Evolutionary conservation across 64 coral and sea anemone species (phyloP).

Genomic region (Stichodactyla mertensii): DNA sequence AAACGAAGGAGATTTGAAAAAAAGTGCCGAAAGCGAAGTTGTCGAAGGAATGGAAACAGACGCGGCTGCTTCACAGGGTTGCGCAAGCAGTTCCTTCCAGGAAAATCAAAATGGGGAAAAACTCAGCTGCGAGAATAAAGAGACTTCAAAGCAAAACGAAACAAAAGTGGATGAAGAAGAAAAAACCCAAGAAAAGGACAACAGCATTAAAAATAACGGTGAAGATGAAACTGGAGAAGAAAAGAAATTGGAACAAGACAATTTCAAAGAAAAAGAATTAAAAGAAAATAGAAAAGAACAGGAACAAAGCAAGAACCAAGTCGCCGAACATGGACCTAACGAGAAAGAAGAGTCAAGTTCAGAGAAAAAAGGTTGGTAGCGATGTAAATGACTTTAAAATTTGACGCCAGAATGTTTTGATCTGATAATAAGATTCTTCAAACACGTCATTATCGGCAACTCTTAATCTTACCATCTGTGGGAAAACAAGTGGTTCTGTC

Average conservation of each 20-base stretch:
- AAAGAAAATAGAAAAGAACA: not conserved
- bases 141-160: not conserved
- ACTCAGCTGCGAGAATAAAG: not conserved
- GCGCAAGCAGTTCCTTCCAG: not conserved
- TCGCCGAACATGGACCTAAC: not conserved
- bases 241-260: not conserved
- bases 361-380: not conserved
- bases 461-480: too few relatives aligned
- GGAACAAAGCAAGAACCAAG: not conserved
- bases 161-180: not conserved
- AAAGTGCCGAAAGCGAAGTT: not conserved
- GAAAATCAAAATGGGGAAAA: not conserved
- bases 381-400: too few relatives aligned
- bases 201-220: not conserved
- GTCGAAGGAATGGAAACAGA: not conserved
- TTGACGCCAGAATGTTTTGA: too few relatives aligned
- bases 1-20: not conserved
- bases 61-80: not conserved
- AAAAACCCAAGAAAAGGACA: not conserved
- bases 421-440: too few relatives aligned
- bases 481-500: too few relatives aligned
- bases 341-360: slow-evolving; percentile 1
- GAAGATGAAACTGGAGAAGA: not conserved
- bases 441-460: too few relatives aligned
- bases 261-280: not conserved